Conservation (phyloP, 2,797 vertebrate species). For the Enteromius unitaeniatus region DNA sequence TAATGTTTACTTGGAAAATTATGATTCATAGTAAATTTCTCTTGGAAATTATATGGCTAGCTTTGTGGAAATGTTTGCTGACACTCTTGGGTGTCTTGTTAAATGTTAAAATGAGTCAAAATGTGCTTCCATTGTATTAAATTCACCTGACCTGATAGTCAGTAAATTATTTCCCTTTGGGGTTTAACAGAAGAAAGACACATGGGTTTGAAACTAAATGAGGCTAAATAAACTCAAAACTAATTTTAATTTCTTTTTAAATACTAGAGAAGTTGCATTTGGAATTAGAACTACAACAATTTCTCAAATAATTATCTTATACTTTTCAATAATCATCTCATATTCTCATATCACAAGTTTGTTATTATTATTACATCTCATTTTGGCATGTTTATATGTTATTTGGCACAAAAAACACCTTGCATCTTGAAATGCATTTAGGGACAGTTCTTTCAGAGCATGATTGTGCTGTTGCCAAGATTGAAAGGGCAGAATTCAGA, state of each 20-base stretch:
- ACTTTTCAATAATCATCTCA: background rate
- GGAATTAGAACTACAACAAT: background rate
- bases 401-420: background rate
- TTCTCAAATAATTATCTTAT: background rate
- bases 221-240: background rate
- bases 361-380: background rate
- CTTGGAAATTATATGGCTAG: background rate
- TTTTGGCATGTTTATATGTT: background rate
- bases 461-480: background rate
- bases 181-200: background rate
- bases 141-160: background rate
- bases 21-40: slow-evolving; percentile 15
- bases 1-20: slow-evolving; percentile 11
- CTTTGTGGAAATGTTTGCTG: background rate
- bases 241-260: background rate
- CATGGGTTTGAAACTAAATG: background rate
- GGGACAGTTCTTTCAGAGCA: background rate
- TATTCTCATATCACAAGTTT: background rate
- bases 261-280: background rate
- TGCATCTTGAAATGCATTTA: background rate
- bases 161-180: background rate
- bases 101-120: background rate
- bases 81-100: slow-evolving; percentile 1
- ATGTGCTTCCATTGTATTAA: background rate
- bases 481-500: slow-evolving; percentile 30